Base-by-base conservation (phyloP, 2,888 invertebrate genomes). In the Scaptodrosophila latifasciaeformis region DNA sequence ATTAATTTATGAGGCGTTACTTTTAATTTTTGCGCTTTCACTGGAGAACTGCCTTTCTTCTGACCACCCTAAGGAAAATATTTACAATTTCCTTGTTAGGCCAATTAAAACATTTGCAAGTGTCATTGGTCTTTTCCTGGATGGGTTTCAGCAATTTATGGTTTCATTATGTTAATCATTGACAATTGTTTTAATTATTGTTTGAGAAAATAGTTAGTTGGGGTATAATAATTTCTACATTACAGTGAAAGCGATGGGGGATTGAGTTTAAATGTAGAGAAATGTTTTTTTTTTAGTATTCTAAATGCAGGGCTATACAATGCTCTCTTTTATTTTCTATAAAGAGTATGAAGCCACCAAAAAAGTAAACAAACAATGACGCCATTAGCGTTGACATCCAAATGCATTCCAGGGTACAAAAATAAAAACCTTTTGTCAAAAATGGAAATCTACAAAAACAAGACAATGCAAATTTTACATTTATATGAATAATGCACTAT, bases 121-220 rank as follows among this genome's bases (percentile, higher is more conserved):
- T 65, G 63, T 76, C 78, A 81, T 68, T 78, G 70, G 66, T 78
- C 82, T 82, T 74, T 76, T 77, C 81, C 74, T 49, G 31, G 13
- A 3, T 46, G 31, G 45, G 62, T 54, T 48, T 60, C 63, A 53
- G 47, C 72, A 70, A 71, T 71, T 76, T 68, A 67, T 72, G 62
- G 61, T 64, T 75, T 65, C 78, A 80, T 78, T 81, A 80, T 82
- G 81, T 82, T 82, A 82, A 81, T 82, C 74, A 71, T 81, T 64
- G 66, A 64, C 80, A 82, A 82, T 82, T 82, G 77, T 45, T 59
- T 24, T 24, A 24, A 24, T 24, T 5, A 24, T 24, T 24, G 3
- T 7, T 7, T 7, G 7, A 7, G 24, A n/a, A n/a, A n/a, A n/a
- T n/a, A n/a, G n/a, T n/a, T n/a, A n/a, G n/a, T n/a, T n/a, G n/a